These are phyloP conservation scores for Odocoileus hemionus DNA, from an alignment of 2,113 vertebrate genomes.

Conservation along the genomic window DNA sequence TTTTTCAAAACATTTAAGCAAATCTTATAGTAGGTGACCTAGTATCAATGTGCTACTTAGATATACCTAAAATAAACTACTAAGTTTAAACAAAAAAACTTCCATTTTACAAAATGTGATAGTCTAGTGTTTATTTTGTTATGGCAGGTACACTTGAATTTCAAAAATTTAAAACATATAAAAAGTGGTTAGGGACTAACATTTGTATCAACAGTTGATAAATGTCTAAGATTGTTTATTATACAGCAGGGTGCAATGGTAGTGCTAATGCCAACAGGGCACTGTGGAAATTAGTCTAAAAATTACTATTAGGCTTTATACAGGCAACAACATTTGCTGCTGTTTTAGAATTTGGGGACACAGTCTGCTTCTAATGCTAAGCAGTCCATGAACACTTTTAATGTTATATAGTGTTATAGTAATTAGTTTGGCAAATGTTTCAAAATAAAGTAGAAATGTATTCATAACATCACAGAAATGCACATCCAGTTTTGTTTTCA, in stretches of 20 bases:
- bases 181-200: slow-evolving; percentile 91
- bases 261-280: slow-evolving; percentile 86
- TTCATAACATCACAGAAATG: slow-evolving; percentile 86
- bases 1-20: slow-evolving; percentile 44
- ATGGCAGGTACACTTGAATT: slow-evolving; percentile 93
- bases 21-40: not conserved
- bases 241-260: slow-evolving; percentile 88
- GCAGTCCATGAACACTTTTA: slow-evolving; percentile 75
- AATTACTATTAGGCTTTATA: slow-evolving; percentile 92
- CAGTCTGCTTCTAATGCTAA: slow-evolving; percentile 74
- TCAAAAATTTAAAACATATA: slow-evolving; percentile 95
- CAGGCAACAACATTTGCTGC: slow-evolving; percentile 88
- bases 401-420: slow-evolving; percentile 85
- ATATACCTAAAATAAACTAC: slow-evolving; percentile 24
- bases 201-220: slow-evolving; percentile 91
- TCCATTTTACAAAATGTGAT: slow-evolving; percentile 74
- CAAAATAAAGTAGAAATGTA: slow-evolving; percentile 89
- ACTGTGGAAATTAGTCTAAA: slow-evolving; percentile 87
- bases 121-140: slow-evolving; percentile 94
- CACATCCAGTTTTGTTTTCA: slow-evolving; percentile 85
- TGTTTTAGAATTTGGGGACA: slow-evolving; percentile 79
- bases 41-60: not conserved
- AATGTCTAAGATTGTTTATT: slow-evolving; percentile 88
- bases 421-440: slow-evolving; percentile 86
- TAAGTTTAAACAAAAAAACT: slow-evolving; percentile 19